Evolutionary conservation across 2,113 vertebrate genomes (phyloP), one percentile per base, ranked within the genome.

Genomic region (Callospermophilus lateralis): DNA sequence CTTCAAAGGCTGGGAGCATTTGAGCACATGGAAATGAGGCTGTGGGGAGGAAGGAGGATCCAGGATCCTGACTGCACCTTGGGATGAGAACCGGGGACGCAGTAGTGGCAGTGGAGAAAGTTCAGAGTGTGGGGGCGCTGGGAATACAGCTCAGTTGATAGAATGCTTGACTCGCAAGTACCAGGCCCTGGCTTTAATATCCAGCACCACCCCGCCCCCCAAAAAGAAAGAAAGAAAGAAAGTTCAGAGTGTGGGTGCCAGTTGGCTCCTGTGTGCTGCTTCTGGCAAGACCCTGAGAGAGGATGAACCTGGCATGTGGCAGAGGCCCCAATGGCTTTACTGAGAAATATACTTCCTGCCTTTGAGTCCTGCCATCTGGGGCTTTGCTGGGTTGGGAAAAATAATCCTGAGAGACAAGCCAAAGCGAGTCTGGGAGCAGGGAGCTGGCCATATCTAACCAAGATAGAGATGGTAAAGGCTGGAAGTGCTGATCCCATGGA

Each of bases 361-460:
- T 55, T 45, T 19, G 20, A 48, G 6, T 76, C 55, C 48, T 34
- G 24, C 22, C 48, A 73, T 63, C n/a, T 68, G n/a, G 37, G 39
- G 42, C 63, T 84, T 61, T 90, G 28, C 81, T 73, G 68, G 30
- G n/a, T 28, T 70, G 30, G 48, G 26, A 76, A 74, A 85, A 89
- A 45, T 5, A 86, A 30, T 63, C 26, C 30, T 15, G 26, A 70
- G 76, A 9, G 63, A 58, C 22, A 65, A 48, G 58, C 20, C 42
- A 51, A 34, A 74, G 67, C 2, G 5, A 22, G 26, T 30, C 6
- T 42, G 53, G 28, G 32, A 19, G 30, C 42, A 48, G 16, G 61
- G 24, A 72, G 42, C 16, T 0, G 1, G 42, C 12, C 48, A 15
- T 11, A 2, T 0, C 1, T 2, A 67, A 65, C 22, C 63, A 22